Base-by-base conservation (phyloP, 2,888 invertebrate genomes). In the Erynnis tages region DNA sequence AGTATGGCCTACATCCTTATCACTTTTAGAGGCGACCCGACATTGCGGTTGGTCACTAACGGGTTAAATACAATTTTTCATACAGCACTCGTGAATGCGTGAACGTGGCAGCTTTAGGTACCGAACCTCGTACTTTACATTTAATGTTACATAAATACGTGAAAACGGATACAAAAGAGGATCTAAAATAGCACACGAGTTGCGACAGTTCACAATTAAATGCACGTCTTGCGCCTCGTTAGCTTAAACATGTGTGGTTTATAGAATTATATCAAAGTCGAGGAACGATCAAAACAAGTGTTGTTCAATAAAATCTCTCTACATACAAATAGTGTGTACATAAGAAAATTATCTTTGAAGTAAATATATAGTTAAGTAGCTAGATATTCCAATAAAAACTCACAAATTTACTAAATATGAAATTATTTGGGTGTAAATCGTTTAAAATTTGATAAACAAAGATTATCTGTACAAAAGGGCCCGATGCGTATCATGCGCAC, bases 101-200 rank as follows among this genome's bases (percentile, higher is more conserved):
- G n/a, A n/a, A n/a, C n/a, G n/a, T n/a, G n/a, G n/a, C n/a, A n/a
- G n/a, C n/a, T n/a, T n/a, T n/a, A n/a, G n/a, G n/a, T n/a, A n/a
- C n/a, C n/a, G n/a, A n/a, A n/a, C 58, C 56, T 61, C 23, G 38
- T 63, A 59, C 53, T 61, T 59, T 53, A 63, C 62, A 62, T 57
- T 56, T 59, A 52, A 55, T 55, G 44, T 59, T 58, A 59, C 60
- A 58, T 57, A 50, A 57, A 60, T 56, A 60, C 16, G 38, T 56
- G 56, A 58, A 44, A 57, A 60, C 40, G 53, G 52, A 56, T 47
- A 54, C 56, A 54, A 41, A 45, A 54, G 40, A 34, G 38, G 34
- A 11, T 30, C 23, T 52, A 37, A 16, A 27, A 2, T 29, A 47
- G 41, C 27, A 48, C 25, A 30, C 21, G 14, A 48, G 11, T 21